Percentiles rank a stretch among this genome's conserved stretches.
phyloP scores from a whole-genome alignment of 1,140 invertebrate species.

The Drosophila littoralis region DNA sequence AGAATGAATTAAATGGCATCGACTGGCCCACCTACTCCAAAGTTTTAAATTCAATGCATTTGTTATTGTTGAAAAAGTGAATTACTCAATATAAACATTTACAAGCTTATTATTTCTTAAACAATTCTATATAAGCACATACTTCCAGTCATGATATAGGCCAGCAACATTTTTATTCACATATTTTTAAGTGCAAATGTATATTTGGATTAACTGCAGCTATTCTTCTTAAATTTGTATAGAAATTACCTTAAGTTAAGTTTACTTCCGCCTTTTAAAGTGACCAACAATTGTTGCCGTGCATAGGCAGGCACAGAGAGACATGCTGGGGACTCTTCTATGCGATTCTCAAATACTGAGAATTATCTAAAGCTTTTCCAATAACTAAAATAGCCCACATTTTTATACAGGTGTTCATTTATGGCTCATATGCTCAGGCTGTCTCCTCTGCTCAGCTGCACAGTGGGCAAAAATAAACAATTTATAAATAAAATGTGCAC shows the following conservation, averaged over 20 bases:
- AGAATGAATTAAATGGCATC: slow-evolving; percentile 20
- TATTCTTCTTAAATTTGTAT: too few species aligned
- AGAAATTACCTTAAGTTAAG: too few species aligned
- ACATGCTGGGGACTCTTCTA: too few species aligned
- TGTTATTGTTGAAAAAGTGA: not conserved
- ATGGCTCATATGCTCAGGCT: not conserved
- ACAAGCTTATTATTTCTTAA: not conserved
- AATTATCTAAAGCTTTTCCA: not conserved
- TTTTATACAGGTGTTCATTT: slow-evolving; percentile 5
- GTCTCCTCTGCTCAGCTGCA: not conserved
- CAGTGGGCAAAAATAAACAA: slow-evolving; percentile 3
- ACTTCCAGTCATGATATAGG: too few species aligned
- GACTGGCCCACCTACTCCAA: not conserved
- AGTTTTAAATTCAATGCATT: not conserved
- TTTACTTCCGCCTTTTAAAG: too few species aligned
- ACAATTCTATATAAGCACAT: too few species aligned
- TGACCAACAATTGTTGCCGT: too few species aligned
- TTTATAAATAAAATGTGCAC: slow-evolving; percentile 12
- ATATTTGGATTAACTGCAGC: too few species aligned
- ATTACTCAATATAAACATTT: not conserved
- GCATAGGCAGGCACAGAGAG: too few species aligned
- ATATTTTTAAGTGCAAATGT: too few species aligned
- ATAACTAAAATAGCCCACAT: not conserved
- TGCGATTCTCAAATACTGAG: not conserved
- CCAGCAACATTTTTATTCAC: too few species aligned